These are phyloP conservation scores for Periplaneta americana DNA, from an alignment of 1,140 invertebrate species.

Conservation along the genomic window DNA sequence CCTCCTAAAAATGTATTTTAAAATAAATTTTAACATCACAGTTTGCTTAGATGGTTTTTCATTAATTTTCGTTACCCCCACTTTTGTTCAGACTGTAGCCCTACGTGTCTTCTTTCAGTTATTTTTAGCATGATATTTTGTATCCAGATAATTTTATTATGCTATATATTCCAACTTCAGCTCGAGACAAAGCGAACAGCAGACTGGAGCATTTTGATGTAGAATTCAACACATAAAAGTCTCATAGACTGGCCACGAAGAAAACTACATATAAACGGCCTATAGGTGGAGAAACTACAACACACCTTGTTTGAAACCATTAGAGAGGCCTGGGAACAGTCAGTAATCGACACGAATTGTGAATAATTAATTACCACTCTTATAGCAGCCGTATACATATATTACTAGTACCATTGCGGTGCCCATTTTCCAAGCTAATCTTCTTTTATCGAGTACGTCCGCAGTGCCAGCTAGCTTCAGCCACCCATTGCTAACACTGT, in stretches of 20 bases:
- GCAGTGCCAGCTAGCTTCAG: neutral
- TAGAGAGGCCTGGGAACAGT: neutral
- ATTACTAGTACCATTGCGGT: neutral
- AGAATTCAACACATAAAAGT: too few species aligned
- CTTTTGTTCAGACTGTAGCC: too few species aligned
- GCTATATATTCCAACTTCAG: too few species aligned
- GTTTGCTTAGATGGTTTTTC: too few species aligned
- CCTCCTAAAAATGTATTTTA: too few species aligned
- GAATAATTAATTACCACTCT: neutral
- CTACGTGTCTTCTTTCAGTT: too few species aligned
- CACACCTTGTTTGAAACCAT: neutral
- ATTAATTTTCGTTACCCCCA: too few species aligned
- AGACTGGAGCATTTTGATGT: too few species aligned
- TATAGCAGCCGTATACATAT: neutral
- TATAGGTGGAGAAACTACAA: neutral
- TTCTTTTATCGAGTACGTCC: neutral
- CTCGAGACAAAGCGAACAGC: too few species aligned
- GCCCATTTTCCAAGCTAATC: neutral
- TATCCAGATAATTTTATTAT: too few species aligned
- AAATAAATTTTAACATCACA: too few species aligned
- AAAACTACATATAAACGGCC: neutral
- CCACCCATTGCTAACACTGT: neutral
- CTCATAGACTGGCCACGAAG: neutral
- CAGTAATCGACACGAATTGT: neutral
- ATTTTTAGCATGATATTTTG: too few species aligned